Base-by-base conservation (phyloP, 2,888 invertebrate genomes). In the Slavum lentiscoides region DNA sequence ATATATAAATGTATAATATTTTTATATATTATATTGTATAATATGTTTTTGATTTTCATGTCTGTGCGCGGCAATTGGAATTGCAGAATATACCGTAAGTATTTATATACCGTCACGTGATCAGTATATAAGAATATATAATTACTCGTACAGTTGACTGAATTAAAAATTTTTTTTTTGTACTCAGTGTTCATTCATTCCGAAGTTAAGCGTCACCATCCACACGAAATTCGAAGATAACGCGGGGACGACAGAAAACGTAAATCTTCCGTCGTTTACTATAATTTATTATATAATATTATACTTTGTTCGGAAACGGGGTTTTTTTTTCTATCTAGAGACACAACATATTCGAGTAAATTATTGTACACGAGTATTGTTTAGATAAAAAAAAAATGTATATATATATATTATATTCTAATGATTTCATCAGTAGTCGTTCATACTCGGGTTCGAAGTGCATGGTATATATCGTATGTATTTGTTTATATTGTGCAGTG, bases 221-320 rank as follows among this genome's bases (percentile, higher is more conserved):
- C 92, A 94, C 87, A 96, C 96, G 37, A 91, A 91, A 85, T 97
- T 95, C 88, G 95, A 96, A 88, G 91, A 96, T 86, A 95, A 96
- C 86, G 92, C 92, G 88, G 96, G 96, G 30, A 90, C 90, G 62
- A 92, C 92, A 82, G 94, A 96, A 85, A 96, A 96, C 89, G 96
- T 96, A 89, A 91, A 30, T 91, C 88, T 73, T 64, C 67, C 17
- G 68, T 49, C 8, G 17, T 74, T 6, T 53, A 43, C n/a, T n/a
- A n/a, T 43, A 2, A 66, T 30, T 67, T 62, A 73, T 19, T 70
- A 53, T 53, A 39, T 49, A 49, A 9, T 49, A 11, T 49, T 49
- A 11, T 49, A 9, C 11, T 9, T 39, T 11, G 49, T 49, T 49
- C 11, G 49, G n/a, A 11, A 49, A 11, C 11, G 11, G 49, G 11